These are phyloP conservation scores for Saxidomus purpurata DNA, from an alignment of 1,140 invertebrate species.

Conservation along the genomic window DNA sequence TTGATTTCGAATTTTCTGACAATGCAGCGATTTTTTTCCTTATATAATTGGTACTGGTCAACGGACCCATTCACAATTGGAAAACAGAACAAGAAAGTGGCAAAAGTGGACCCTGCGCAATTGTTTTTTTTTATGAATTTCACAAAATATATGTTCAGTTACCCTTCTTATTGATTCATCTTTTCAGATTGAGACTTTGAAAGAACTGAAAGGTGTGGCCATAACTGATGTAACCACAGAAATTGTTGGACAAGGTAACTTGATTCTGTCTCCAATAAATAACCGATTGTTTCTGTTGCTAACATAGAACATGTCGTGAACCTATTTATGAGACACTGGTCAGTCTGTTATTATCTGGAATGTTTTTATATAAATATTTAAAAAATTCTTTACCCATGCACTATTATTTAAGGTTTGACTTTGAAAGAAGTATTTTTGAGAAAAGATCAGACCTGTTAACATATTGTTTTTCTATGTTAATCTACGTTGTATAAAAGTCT, in stretches of 20 bases:
- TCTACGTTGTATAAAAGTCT: neutral
- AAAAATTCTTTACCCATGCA: neutral
- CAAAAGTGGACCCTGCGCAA: neutral
- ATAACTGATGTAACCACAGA: neutral
- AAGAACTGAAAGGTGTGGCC: neutral
- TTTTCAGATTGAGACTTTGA: neutral
- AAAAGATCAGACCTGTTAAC: neutral
- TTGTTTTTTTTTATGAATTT: neutral
- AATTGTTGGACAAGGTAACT: neutral
- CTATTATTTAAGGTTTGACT: neutral
- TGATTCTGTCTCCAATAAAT: too few relatives aligned
- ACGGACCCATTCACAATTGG: neutral
- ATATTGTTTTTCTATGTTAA: neutral
- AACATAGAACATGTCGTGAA: too few relatives aligned
- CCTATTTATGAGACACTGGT: too few relatives aligned
- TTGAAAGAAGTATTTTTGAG: neutral
- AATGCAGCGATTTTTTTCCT: too few relatives aligned
- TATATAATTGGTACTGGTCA: too few relatives aligned
- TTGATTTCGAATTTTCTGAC: too few relatives aligned
- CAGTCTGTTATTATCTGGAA: neutral
- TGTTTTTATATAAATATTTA: neutral
- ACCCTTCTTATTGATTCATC: too few relatives aligned
- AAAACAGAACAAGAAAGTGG: neutral
- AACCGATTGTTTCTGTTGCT: neutral
- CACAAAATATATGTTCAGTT: neutral